Evolutionary conservation across 1,140 invertebrate species (phyloP).

Genomic region (Drosophila athabasca): DNA sequence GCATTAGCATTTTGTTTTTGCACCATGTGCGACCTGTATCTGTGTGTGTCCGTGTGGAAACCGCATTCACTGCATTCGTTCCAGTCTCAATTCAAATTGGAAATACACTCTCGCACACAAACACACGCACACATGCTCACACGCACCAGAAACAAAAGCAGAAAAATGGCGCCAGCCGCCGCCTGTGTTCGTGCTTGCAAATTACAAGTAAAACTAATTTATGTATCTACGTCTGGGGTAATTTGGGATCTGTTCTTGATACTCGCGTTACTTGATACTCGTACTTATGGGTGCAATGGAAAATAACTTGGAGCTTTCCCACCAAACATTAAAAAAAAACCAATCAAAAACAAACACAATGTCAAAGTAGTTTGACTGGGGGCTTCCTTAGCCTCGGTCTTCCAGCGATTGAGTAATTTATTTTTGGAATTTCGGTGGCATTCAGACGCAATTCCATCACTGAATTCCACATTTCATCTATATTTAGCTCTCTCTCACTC

Average conservation of each 20-base stretch:
- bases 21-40: constrained; percentile 8
- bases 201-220: constrained; percentile 61
- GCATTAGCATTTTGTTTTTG: constrained; percentile 41
- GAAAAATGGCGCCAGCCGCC: constrained; percentile 44
- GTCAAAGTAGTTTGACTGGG: constrained; percentile 14
- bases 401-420: constrained; percentile 16
- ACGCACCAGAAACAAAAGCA: constrained; percentile 30
- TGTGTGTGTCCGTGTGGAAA: constrained; percentile 29
- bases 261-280: constrained; percentile 1
- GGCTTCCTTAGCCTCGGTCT: too few relatives aligned
- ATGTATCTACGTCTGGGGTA: constrained; percentile 50
- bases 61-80: constrained; percentile 24
- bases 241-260: constrained; percentile 56
- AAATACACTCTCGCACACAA: constrained; percentile 27
- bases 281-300: constrained; percentile 11
- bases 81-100: constrained; percentile 58
- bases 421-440: constrained; percentile 4
- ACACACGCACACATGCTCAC: constrained; percentile 16
- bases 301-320: constrained; percentile 34
- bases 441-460: constrained; percentile 3
- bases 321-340: neutral
- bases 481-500: constrained; percentile 15
- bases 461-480: constrained; percentile 12
- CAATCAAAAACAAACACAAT: constrained; percentile 25
- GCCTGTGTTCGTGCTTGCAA: constrained; percentile 65